These are phyloP conservation scores for Callipepla squamata DNA, from an alignment of 2,113 vertebrate genomes.

Conservation along the genomic window DNA sequence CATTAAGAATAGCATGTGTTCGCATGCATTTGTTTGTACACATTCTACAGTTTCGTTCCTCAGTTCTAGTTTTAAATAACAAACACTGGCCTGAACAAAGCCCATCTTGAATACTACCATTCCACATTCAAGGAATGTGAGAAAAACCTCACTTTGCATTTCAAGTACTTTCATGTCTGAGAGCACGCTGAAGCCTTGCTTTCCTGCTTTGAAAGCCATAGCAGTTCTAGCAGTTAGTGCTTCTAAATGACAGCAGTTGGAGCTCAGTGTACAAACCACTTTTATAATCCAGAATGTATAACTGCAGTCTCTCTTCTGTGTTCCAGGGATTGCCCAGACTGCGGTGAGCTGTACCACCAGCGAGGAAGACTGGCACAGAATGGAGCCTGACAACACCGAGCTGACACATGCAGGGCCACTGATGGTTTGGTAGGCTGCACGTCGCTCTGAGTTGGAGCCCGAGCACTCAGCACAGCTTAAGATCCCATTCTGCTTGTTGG, in stretches of 20 bases:
- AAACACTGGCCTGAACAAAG: not conserved
- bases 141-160: not conserved
- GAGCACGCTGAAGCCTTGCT: not conserved
- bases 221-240: not conserved
- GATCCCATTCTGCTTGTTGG: not conserved
- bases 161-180: not conserved
- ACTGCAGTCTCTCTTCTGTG: not conserved
- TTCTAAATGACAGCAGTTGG: not conserved
- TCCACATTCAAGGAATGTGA: not conserved
- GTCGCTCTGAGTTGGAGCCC: not conserved
- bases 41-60: not conserved
- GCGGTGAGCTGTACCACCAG: not conserved
- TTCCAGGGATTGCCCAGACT: not conserved
- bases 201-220: not conserved
- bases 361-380: not conserved
- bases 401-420: not conserved
- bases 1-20: not conserved
- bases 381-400: not conserved
- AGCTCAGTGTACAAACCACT: rapidly evolving
- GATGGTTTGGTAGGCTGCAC: not conserved
- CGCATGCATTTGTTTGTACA: rapidly evolving
- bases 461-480: not conserved
- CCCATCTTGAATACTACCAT: not conserved
- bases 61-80: not conserved
- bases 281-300: not conserved